phyloP scores from a whole-genome alignment of 2,113 vertebrate species.

The Chionodraco myersi region DNA sequence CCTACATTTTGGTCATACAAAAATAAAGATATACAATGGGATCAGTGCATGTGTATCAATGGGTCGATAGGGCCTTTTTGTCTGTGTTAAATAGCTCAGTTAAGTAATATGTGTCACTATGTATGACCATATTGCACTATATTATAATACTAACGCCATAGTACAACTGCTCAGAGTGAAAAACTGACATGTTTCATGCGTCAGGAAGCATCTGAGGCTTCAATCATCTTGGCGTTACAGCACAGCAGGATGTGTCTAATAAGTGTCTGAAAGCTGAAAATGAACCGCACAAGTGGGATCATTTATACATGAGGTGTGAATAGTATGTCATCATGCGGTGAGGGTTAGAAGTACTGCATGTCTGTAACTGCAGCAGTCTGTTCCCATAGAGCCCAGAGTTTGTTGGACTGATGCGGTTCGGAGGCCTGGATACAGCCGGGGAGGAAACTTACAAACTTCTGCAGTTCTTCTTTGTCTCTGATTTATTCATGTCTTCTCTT shows the following conservation, averaged over 20 bases:
- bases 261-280: slow-evolving; percentile 8
- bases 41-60: too few species aligned
- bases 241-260: slow-evolving; percentile 1
- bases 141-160: neutral
- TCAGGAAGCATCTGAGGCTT: slow-evolving; percentile 4
- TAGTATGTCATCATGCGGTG: slow-evolving; percentile 34
- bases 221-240: neutral
- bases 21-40: too few species aligned
- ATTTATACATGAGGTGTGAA: slow-evolving; percentile 43
- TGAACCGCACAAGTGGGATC: slow-evolving; percentile 1
- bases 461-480: neutral
- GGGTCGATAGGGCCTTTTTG: neutral
- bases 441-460: slow-evolving; percentile 12
- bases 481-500: slow-evolving; percentile 11
- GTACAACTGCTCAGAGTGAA: neutral
- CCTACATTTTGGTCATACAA: too few species aligned
- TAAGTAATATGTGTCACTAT: neutral
- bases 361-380: slow-evolving; percentile 34
- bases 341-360: slow-evolving; percentile 25
- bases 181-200: neutral
- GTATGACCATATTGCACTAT: neutral
- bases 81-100: neutral
- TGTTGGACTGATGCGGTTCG: neutral
- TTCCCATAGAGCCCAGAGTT: slow-evolving; percentile 62
- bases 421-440: neutral